Base-by-base conservation (phyloP, 2,797 vertebrate species). In the Lates japonicus region DNA sequence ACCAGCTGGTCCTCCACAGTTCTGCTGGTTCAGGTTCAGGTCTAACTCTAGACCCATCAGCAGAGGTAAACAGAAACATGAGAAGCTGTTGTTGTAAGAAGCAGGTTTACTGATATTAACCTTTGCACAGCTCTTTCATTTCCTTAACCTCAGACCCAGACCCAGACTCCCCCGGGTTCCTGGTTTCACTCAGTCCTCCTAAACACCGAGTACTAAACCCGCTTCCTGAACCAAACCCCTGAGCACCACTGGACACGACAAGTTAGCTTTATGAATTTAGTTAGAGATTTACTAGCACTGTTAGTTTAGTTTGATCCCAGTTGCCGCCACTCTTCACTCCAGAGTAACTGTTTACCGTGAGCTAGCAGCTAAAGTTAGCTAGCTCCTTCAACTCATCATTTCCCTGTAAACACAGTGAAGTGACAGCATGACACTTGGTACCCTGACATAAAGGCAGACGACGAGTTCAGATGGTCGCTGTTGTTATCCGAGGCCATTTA, bases 311-410 rank as follows among this genome's bases (percentile, higher is more conserved):
- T 29, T 29, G 25, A 29, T 57, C 17, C 39, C 22, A 63, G 20
- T 11, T 63, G 19, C 42, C 60, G 68, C 44, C 59, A 19, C 54
- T 66, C 61, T 72, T 33, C 52, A 59, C 71, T 68, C 16, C 35
- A 37, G 10, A 69, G 44, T 10, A 39, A 60, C 76, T 52, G 16
- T 82, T 85, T 80, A 82, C 70, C 84, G 91, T 82, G 72, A 82
- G 81, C 86, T 75, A 42, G 42, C 68, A 60, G 92, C 83, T 90
- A 83, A 87, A 86, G 81, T 86, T 88, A 91, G 91, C 82, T 65
- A 70, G 84, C 80, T 51, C 74, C 67, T 70, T 75, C 3, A 31
- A 79, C 51, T 77, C 41, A 39, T n/a, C 20, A 3, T 74, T 82
- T 84, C n/a, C 4, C 11, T 4, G 17, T 13, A 29, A 44, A 70